Base-by-base conservation (phyloP, 2,113 vertebrate genomes). In the Tragelaphus buxtoni region DNA sequence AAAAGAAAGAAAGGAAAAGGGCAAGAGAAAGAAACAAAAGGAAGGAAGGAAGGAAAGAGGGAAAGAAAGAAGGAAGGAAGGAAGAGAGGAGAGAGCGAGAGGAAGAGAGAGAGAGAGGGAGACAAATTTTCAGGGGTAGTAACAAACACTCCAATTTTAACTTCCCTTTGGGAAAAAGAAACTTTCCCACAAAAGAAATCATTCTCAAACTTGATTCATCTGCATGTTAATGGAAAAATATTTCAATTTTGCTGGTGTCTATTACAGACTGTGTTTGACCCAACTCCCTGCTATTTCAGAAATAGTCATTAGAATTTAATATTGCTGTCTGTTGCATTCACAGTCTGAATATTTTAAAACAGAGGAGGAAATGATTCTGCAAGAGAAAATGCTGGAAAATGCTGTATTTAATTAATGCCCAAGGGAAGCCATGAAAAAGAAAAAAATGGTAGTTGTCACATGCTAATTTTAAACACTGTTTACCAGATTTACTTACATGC, bases 361-460 rank as follows among this genome's bases (percentile, higher is more conserved):
- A 96, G 83, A 94, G 83, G 35, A 92, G 53, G 32, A 96, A 97
- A 90, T 90, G 81, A 96, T 86, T 95, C 35, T 91, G 60, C 39
- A 85, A 85, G 69, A 95, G 90, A 97, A 94, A 95, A 97, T 90
- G 80, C 92, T 97, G 84, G 35, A 90, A 97, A 97, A 92, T 79
- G 83, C 14, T 90, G 45, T 91, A 56, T 95, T 97, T 98, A 98
- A 97, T 97, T 98, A 96, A 97, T 95, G 69, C 97, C 90, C 96
- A 97, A 90, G 83, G 95, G 97, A 96, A 90, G 17, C 60, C 60
- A 95, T n/a, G 74, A 65, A 74, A 92, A 93, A 92, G 60, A n/a
- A 84, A 89, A 92, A 92, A 88, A 65, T 3, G 72, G 77, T 69
- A 82, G 26, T 95, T 94, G 56, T 47, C 89, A 95, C 16, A 2